Base-by-base conservation (phyloP, 1,140 invertebrate species). In the Drosophila guanche region DNA sequence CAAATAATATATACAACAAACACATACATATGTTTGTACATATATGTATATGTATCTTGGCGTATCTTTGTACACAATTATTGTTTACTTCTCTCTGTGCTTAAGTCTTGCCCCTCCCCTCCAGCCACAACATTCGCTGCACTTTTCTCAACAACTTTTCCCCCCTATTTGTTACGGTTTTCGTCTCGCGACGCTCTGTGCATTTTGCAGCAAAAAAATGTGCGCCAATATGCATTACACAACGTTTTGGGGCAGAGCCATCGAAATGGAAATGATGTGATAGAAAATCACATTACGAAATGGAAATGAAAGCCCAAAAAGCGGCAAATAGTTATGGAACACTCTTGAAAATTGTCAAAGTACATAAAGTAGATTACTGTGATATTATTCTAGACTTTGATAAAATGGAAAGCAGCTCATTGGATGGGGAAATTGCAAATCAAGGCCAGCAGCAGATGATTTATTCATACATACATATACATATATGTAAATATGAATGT, bases 191-290 rank as follows among this genome's bases (percentile, higher is more conserved):
- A 6, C 27, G 20, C 20, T 52, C 52, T 63, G 47, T 65, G 37
- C 53, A 14, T 14, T 29, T 52, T 42, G 51, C 12, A 37, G 20
- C n/a, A 37, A 40, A 25, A 43, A 25, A 41, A 63, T 47, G 55
- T 55, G 14, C 12, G 16, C 43, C 16, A 48, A 41, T 12, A 29
- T 29, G 41, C 12, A 68, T 68, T 68, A 48, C 62, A 67, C 42
- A 55, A 68, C 47, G 25, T 33, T 29, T 47, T 12, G 33, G 33
- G 33, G 10, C 10, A 4, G 10, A 37, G 33, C 33, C 33, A 37
- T 37, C 33, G 48, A 54, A 67, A 40, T 43, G 33, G 25, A 52
- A 58, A 60, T 55, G 0, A n/a, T 41, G 12, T 68, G 50, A 55
- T 68, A 12, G 33, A 12, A 37, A 37, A 12, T 37, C 10, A 37